A percentile compares a stretch with the other conserved stretches of the same genome.
Conservation (phyloP, 2,888 invertebrate species). For the Cecidostiba fungosa region DNA sequence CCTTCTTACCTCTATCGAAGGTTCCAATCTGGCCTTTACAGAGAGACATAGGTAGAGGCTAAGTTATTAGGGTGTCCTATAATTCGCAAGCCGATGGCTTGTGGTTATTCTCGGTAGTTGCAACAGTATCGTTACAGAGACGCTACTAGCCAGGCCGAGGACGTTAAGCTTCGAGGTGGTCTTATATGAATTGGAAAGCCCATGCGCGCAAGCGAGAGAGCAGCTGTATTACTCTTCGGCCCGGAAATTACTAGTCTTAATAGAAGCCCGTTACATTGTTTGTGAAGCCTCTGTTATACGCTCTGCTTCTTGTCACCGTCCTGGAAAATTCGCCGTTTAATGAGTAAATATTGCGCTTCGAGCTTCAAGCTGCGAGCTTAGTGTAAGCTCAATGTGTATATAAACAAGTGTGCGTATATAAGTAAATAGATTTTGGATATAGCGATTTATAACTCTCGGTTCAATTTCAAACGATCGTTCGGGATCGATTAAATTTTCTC, state of each 20-base stretch:
- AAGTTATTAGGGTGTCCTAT: constrained; percentile 75
- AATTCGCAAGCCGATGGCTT: constrained; percentile 74
- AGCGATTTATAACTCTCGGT: constrained; percentile 42
- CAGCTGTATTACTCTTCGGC: constrained; percentile 49
- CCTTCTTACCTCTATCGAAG: constrained; percentile 69
- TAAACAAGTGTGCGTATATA: neutral
- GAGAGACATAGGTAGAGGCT: constrained; percentile 62
- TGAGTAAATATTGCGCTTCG: constrained; percentile 21
- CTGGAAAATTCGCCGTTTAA: constrained; percentile 12
- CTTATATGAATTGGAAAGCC: constrained; percentile 56
- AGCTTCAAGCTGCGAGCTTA: neutral
- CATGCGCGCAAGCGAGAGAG: constrained; percentile 1
- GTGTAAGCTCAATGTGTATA: neutral
- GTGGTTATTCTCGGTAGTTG: constrained; percentile 69
- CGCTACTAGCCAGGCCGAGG: neutral
- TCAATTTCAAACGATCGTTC: constrained; percentile 34
- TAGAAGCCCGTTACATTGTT: constrained; percentile 51
- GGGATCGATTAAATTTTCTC: constrained; percentile 50
- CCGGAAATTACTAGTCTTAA: constrained; percentile 48
- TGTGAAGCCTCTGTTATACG: constrained; percentile 1
- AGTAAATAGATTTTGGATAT: neutral
- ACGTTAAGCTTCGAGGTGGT: neutral
- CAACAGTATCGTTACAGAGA: constrained; percentile 61
- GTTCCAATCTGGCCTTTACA: constrained; percentile 67
- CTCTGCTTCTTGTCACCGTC: neutral